Evolutionary conservation across 2,113 vertebrate species (phyloP).

Genomic region (Onychorhynchus coronatus): DNA sequence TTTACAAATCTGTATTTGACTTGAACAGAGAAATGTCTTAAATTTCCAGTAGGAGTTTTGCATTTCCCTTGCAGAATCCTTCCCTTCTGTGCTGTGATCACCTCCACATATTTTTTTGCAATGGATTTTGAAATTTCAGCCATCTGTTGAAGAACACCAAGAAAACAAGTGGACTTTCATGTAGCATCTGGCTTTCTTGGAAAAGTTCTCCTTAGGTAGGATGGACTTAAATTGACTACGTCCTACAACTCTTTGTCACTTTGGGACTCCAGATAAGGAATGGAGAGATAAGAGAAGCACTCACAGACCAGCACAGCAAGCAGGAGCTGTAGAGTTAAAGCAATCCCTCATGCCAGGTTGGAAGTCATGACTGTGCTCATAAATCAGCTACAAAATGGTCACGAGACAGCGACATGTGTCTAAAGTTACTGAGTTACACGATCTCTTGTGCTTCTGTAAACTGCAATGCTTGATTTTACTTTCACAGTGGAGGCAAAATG

Average conservation of each 20-base stretch:
- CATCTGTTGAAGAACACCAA: background rate
- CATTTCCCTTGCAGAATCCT: background rate
- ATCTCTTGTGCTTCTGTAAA: background rate
- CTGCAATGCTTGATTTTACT: background rate
- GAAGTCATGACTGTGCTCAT: background rate
- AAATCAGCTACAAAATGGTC: conserved; percentile 29
- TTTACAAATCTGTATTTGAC: background rate
- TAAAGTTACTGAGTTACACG: background rate
- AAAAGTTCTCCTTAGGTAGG: background rate
- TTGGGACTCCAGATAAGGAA: background rate
- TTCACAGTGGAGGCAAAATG: background rate
- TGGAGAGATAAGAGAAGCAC: background rate
- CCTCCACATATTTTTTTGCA: background rate
- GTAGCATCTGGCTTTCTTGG: background rate
- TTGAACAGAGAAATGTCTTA: background rate
- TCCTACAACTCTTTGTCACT: background rate
- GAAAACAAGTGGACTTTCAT: background rate
- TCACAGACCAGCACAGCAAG: background rate
- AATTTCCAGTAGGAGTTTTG: background rate
- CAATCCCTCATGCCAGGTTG: background rate
- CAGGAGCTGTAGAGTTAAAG: conserved; percentile 2
- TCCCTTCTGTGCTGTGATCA: background rate
- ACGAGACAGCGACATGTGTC: background rate
- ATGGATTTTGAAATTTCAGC: background rate
- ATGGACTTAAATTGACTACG: background rate